These are phyloP conservation scores for Halcyon senegalensis DNA, from an alignment of 2,113 vertebrate genomes.

Conservation along the genomic window DNA sequence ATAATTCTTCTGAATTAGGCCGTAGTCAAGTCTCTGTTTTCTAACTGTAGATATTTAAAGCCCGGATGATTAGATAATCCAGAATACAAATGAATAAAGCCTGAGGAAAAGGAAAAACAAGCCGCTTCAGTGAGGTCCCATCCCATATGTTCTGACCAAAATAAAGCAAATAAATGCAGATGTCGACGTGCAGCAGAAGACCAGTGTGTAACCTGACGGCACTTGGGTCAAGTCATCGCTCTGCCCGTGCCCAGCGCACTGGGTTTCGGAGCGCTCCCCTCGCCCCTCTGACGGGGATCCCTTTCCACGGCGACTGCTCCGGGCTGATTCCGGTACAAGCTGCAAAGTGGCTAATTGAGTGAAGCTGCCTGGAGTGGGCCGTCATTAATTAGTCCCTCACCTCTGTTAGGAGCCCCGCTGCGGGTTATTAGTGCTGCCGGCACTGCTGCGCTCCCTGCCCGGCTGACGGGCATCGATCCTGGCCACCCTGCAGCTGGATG, in stretches of 20 bases:
- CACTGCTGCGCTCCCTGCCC: not conserved
- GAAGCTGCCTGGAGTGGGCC: not conserved
- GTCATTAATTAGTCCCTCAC: not conserved
- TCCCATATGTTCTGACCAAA: conserved; percentile 23
- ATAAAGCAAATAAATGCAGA: not conserved
- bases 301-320: not conserved
- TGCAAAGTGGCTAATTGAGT: not conserved
- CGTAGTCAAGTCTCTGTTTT: not conserved
- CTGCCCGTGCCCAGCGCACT: not conserved
- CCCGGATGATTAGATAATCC: not conserved
- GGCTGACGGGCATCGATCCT: not conserved
- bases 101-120: not conserved
- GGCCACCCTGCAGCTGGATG: not conserved
- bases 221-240: not conserved
- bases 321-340: not conserved
- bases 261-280: not conserved
- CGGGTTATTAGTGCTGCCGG: not conserved
- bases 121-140: not conserved
- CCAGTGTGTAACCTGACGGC: not conserved
- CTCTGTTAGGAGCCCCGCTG: not conserved
- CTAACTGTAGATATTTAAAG: conserved; percentile 23
- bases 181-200: not conserved
- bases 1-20: not conserved
- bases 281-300: not conserved
- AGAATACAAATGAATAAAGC: not conserved